Evolutionary conservation across 2,113 vertebrate genomes (phyloP), one percentile per base, ranked within the genome.

Genomic region (Oncorhynchus gorbuscha): DNA sequence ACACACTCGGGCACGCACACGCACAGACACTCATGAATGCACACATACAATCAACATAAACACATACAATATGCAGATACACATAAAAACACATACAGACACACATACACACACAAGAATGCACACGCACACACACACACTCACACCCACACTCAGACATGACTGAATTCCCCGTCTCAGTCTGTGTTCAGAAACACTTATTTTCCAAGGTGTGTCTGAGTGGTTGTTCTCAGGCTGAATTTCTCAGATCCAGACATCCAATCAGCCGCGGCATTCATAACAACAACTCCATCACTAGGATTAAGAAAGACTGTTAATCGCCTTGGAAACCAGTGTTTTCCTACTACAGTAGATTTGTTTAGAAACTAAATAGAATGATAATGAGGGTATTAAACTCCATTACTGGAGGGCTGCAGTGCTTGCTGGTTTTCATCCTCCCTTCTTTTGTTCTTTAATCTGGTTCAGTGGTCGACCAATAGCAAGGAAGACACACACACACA

Each of bases 151-250:
- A 58, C 55, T 58, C 18, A 58, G 39, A 45, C 5, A 66, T 51
- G 73, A 51, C 28, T 65, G 18, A 59, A 68, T 35, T 51, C 28
- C 51, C 71, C 69, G 71, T 72, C 67, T 13, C 5, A 8, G 55
- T 64, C 76, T 73, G 66, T 71, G 3, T 70, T 58, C 24, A 72
- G 61, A 48, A 73, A 81, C 62, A 75, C 26, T 61, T 20, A 22
- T 82, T 86, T 79, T 87, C 85, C 72, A 26, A 85, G 85, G 83
- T 78, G 84, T 65, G 84, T 77, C n/a, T 24, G 18, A 39, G 22
- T 13, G 64, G 0, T 0, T 18, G 5, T 26, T 77, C 35, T 49
- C 62, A 45, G 9, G 39, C 72, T 74, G 73, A 71, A 12, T 61
- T 39, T 73, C 74, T 76, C 81, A 81, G 65, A 72, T 77, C 67